Base-by-base conservation (phyloP, 2,797 vertebrate genomes). In the Morus bassanus region DNA sequence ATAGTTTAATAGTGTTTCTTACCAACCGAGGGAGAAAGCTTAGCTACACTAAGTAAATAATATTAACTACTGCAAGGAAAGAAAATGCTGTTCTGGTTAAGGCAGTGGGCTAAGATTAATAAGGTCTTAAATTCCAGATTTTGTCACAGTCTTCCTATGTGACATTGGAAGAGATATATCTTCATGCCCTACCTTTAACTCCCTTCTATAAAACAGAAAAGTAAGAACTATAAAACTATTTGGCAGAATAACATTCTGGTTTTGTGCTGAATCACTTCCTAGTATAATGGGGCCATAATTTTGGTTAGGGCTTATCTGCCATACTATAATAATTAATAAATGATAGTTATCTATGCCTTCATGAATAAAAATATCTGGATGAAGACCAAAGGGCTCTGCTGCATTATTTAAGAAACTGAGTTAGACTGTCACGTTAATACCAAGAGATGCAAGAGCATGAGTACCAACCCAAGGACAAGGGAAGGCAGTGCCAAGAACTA, bases 211-310 rank as follows among this genome's bases (percentile, higher is more conserved):
- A 91, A 95, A 74, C 33, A 67, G 25, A 46, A 89, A 67, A 68
- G 54, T 35, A 85, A 82, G n/a, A 83, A 89, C 57, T 75, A 68
- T 78, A 88, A 89, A 94, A 73, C 33, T 75, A 53, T 19, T 69
- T 76, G 87, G 54, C 37, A 91, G 53, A 67, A 45, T 10, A 91
- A 75, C 46, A 68, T 70, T 85, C 60, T 60, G 65, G 13, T 31
- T 81, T 89, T 88, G 61, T 89, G 87, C 82, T 95, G 91, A 88
- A 92, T 89, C 91, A 86, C 72, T 80, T 75, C 59, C 75, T 65
- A 37, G 43, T 27, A 28, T 19, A 89, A 89, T 9, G 19, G 21
- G n/a, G 46, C 28, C 31, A 17, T 88, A 63, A 91, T 61, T 84
- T 48, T 83, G 35, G 33, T 57, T 53, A 72, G 50, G 28, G 50